phyloP scores from a whole-genome alignment of 2,888 invertebrate species.

The Lissocephala sabroskyi region DNA sequence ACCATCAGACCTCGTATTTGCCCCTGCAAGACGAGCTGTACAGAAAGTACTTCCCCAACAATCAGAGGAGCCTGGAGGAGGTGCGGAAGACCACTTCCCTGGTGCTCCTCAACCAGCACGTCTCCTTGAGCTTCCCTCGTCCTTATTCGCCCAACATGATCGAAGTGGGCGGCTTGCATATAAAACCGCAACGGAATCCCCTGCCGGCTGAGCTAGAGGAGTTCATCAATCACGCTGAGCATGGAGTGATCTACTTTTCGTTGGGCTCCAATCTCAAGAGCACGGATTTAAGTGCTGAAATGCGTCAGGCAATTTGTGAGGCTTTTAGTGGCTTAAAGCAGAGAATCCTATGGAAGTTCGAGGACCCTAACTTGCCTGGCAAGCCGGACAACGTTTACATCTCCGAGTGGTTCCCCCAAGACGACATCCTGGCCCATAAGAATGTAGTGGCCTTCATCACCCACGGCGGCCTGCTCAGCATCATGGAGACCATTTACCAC shows the following conservation, averaged over 20 bases:
- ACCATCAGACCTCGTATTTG: slow-evolving; percentile 21
- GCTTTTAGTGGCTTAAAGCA: slow-evolving; percentile 38
- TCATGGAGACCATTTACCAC: slow-evolving; percentile 70
- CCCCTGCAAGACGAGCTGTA: slow-evolving; percentile 34
- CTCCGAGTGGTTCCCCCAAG: slow-evolving; percentile 67
- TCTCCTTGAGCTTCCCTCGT: slow-evolving; percentile 50
- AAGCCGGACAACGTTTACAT: slow-evolving; percentile 52
- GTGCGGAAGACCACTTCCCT: background rate
- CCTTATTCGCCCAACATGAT: slow-evolving; percentile 59
- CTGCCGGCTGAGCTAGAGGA: slow-evolving; percentile 33
- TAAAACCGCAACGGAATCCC: slow-evolving; percentile 21
- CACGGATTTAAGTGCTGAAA: slow-evolving; percentile 31
- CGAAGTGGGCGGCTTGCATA: slow-evolving; percentile 63
- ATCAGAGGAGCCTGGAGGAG: background rate
- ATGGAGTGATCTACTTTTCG: slow-evolving; percentile 59
- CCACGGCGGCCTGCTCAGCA: slow-evolving; percentile 72
- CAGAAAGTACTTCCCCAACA: background rate
- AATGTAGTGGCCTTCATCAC: slow-evolving; percentile 72
- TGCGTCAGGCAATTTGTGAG: slow-evolving; percentile 23
- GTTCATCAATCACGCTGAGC: slow-evolving; percentile 47
- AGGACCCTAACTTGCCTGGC: slow-evolving; percentile 25
- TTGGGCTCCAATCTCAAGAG: slow-evolving; percentile 46
- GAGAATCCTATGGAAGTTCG: slow-evolving; percentile 55
- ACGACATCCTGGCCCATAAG: slow-evolving; percentile 69
- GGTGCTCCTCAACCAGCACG: slow-evolving; percentile 42